Base-by-base conservation (phyloP, 2,797 vertebrate species). In the Danionella dracula region DNA sequence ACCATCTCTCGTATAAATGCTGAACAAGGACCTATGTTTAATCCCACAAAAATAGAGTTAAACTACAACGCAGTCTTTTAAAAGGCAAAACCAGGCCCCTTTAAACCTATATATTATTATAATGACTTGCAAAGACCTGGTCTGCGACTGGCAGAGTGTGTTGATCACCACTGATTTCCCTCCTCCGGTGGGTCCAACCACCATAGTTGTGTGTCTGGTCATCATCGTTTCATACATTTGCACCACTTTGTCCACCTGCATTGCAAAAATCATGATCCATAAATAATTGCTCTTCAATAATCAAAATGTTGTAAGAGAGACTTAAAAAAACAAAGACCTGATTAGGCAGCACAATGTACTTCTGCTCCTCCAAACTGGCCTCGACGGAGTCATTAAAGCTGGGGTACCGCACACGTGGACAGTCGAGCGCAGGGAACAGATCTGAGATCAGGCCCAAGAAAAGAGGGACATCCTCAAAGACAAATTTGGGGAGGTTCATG, bases 191-290 rank as follows among this genome's bases (percentile, higher is more conserved):
- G 96, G 96, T 42, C 97, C 97, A 58, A 99, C 96, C 62, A 98
- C 79, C 96, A 99, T 97, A 0, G 94, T 97, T 0, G 97, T 96
- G 82, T 99, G 97, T 65, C 94, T 92, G 58, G 94, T 98, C 81
- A 98, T 84, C 96, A 98, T 99, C 2, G 96, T 99, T 82, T 99
- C 97, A 42, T 94, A 97, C 91, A 98, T 87, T 79, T 99, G 97
- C 46, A 99, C 92, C 68, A 99, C 94, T 89, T 99, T 99, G 81
- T 99, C 96, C 79, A 96, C 93, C 97, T 99, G 74, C 66, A 73
- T 72, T 5, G 12, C 40, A 4, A 57, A 42, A 27, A 7, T 17
- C n/a, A 54, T 16, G 1, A 16, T 15, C 38, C 4, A 21, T 29
- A n/a, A 19, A 23, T 62, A 4, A 15, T 17, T 17, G 6, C 1